These are phyloP conservation scores for Apostichopus parvimensis DNA, from an alignment of 35 echinoderm and acorn worm genomes.

Conservation along the genomic window DNA sequence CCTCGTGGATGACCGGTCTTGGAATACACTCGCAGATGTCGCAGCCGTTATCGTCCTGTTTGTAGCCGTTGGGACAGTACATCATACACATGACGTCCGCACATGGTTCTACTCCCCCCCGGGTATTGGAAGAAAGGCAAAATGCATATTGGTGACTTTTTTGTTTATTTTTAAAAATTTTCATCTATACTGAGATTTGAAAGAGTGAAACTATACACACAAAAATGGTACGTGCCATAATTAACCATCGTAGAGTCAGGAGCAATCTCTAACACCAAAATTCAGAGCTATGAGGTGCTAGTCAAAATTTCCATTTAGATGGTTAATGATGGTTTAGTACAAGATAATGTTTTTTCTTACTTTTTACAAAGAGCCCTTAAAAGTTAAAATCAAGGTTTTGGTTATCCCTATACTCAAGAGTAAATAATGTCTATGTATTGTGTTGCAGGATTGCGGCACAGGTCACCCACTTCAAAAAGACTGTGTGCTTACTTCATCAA, in stretches of 20 bases:
- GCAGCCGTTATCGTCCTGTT: conserved; percentile 49
- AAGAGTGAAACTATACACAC: background rate
- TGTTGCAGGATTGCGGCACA: no score
- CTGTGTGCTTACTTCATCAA: no score
- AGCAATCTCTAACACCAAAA: no score
- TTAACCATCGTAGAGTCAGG: background rate
- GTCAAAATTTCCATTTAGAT: no score
- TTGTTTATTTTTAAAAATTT: background rate
- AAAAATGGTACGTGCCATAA: background rate
- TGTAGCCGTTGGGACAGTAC: conserved; percentile 35
- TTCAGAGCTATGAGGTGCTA: no score
- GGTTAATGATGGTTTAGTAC: no score
- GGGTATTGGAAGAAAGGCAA: background rate
- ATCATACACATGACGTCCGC: conserved; percentile 24
- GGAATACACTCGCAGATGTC: conserved; percentile 51
- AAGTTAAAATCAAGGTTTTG: no score
- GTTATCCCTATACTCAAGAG: no score
- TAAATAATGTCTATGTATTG: no score
- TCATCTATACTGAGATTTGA: background rate
- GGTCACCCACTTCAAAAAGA: no score
- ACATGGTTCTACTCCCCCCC: background rate
- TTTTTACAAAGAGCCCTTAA: no score
- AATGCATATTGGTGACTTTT: background rate
- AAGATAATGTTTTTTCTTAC: no score
- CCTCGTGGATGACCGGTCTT: conserved; percentile 35